phyloP scores from a whole-genome alignment of 2,113 vertebrate genomes.

The Phaethon lepturus region DNA sequence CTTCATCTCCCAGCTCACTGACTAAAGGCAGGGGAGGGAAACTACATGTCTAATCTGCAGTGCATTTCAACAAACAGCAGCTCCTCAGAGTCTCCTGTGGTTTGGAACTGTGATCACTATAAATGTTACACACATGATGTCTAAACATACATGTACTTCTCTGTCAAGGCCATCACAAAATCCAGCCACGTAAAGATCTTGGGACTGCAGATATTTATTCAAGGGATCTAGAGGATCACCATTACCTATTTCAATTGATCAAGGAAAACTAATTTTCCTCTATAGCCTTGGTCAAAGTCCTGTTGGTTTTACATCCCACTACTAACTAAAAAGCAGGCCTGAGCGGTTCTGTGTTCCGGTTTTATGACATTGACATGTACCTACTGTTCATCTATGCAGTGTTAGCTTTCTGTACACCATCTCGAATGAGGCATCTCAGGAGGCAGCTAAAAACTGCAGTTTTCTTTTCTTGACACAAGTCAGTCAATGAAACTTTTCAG shows the following conservation, averaged over 20 bases:
- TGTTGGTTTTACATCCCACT: background rate
- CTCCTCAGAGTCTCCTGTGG: background rate
- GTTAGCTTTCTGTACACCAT: too few relatives aligned
- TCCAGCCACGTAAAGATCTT: background rate
- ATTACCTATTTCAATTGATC: background rate
- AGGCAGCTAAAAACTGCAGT: background rate
- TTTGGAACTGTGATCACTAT: background rate
- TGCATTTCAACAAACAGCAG: background rate
- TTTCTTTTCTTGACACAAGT: background rate
- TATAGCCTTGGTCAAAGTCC: background rate
- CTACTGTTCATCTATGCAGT: rapidly evolving
- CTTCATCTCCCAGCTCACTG: background rate
- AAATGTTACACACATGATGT: background rate
- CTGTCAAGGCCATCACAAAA: background rate
- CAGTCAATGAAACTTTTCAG: background rate
- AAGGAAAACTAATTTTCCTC: background rate
- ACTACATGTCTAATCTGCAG: background rate
- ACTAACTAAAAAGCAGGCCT: background rate
- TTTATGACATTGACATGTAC: background rate
- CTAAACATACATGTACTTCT: background rate
- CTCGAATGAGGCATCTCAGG: background rate
- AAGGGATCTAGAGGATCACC: background rate
- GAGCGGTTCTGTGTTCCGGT: background rate
- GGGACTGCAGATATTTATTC: background rate
- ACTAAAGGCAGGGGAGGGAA: background rate